Base-by-base conservation (phyloP, 2,113 vertebrate genomes). In the Channa maculata region DNA sequence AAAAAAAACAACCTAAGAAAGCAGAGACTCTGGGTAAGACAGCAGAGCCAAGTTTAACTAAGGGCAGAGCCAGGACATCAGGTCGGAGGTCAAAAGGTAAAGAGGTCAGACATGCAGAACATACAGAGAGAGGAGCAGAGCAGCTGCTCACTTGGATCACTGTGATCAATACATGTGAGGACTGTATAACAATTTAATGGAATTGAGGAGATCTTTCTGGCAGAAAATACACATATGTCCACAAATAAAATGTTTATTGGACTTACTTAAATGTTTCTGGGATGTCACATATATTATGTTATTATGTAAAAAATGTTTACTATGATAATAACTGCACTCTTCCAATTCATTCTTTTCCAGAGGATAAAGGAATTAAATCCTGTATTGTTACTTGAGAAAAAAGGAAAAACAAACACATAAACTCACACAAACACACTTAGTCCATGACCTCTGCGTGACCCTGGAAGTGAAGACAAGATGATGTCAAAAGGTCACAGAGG, bases 51-150 rank as follows among this genome's bases (percentile, higher is more conserved):
- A 74, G 76, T 68, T 79, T 45, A 76, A 34, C 36, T 8, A 14
- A 61, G 61, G 75, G 57, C 63, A 49, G 5, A 54, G 69, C 13
- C 15, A 5, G 68, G 63, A 37, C 54, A 43, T 0, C 2, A 24
- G 57, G 77, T 67, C 57, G 69, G 46, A 73, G 86, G 80, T 86
- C 74, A 62, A 2, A 50, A 46, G 33, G 65, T 51, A 57, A 70
- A 65, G 12, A 69, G 49, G 49, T 74, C 77, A 79, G 45, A 58
- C 33, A 14, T 43, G 46, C 46, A 67, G 38, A 57, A 50, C 13
- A 24, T 59, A 60, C 37, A 11, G 44, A 71, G 68, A 49, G 41
- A 55, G 51, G n/a, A 46, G 39, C 37, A 45, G 48, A 15, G 24
- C 5, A 33, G 36, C 11, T 57, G 37, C 15, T 3, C 36, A 36